Evolutionary conservation across 2,797 vertebrate genomes (phyloP).

Genomic region (Tragelaphus oryx): DNA sequence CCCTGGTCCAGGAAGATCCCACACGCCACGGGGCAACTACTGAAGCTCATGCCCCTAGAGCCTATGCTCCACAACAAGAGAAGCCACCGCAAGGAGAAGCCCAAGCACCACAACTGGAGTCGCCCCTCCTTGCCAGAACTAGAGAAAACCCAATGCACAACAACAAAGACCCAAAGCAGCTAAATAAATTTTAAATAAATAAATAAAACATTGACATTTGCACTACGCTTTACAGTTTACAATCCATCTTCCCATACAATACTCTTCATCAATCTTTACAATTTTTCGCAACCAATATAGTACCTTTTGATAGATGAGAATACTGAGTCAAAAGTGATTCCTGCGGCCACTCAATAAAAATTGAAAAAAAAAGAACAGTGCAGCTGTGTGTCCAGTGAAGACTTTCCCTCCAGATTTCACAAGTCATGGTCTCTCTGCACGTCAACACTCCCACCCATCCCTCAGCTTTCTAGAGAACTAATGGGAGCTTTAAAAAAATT

Average conservation of each 20-base stretch:
- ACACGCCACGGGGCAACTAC: background rate
- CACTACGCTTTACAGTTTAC: background rate
- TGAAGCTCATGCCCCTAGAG: background rate
- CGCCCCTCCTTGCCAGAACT: accelerated
- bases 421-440: background rate
- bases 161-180: background rate
- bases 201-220: background rate
- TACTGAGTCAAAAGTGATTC: background rate
- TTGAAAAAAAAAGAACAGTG: background rate
- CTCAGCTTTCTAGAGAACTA: background rate
- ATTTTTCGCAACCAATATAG: background rate
- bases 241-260: background rate
- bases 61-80: background rate
- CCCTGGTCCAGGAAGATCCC: background rate
- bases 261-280: background rate
- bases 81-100: background rate
- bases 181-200: background rate
- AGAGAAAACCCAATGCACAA: background rate
- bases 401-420: background rate
- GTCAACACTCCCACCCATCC: background rate
- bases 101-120: background rate
- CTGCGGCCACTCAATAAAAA: background rate
- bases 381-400: background rate
- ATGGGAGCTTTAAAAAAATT: background rate
- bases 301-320: background rate